A percentile compares a stretch with the other conserved stretches of the same genome.
Evolutionary conservation across 2,888 invertebrate genomes (phyloP).

Genomic region (Craniophora ligustri): DNA sequence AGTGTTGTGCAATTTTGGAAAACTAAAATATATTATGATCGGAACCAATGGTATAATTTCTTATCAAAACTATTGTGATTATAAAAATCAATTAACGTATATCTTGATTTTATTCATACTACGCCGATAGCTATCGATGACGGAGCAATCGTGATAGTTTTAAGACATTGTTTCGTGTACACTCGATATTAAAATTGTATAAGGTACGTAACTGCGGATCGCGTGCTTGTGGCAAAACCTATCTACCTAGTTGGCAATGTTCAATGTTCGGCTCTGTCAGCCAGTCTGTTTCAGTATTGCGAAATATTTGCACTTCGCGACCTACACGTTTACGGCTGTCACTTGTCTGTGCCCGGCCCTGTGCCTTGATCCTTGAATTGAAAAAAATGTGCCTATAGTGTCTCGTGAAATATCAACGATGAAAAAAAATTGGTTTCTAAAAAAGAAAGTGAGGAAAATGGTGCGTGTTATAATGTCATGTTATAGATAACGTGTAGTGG

Average conservation of each 20-base stretch:
- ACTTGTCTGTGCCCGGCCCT: slow-evolving; percentile 34
- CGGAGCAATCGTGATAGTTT: slow-evolving; percentile 34
- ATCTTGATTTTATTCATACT: slow-evolving; percentile 22
- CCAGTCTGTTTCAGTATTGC: slow-evolving; percentile 79
- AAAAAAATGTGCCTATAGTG: slow-evolving; percentile 43
- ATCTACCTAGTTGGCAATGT: slow-evolving; percentile 81
- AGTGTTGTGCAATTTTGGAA: too few relatives aligned
- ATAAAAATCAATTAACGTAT: slow-evolving; percentile 12
- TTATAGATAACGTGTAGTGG: slow-evolving; percentile 66
- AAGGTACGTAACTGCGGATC: slow-evolving; percentile 71
- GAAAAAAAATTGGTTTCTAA: slow-evolving; percentile 74
- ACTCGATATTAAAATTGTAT: slow-evolving; percentile 66
- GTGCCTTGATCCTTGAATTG: slow-evolving; percentile 29
- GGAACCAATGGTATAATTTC: neutral
- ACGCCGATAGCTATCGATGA: slow-evolving; percentile 14
- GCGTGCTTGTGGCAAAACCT: slow-evolving; percentile 83
- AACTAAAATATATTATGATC: too few relatives aligned
- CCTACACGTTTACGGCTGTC: slow-evolving; percentile 53
- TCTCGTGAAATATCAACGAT: slow-evolving; percentile 53
- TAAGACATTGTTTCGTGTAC: slow-evolving; percentile 62
- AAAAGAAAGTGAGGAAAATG: slow-evolving; percentile 78
- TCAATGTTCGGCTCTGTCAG: slow-evolving; percentile 74
- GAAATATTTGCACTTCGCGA: slow-evolving; percentile 74
- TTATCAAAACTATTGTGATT: slow-evolving; percentile 1
- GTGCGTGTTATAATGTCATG: slow-evolving; percentile 70